Percentiles rank a stretch among this genome's conserved stretches.
These are phyloP conservation scores for Tauraco erythrolophus DNA, from an alignment of 2,113 vertebrate genomes.

Conservation along the genomic window DNA sequence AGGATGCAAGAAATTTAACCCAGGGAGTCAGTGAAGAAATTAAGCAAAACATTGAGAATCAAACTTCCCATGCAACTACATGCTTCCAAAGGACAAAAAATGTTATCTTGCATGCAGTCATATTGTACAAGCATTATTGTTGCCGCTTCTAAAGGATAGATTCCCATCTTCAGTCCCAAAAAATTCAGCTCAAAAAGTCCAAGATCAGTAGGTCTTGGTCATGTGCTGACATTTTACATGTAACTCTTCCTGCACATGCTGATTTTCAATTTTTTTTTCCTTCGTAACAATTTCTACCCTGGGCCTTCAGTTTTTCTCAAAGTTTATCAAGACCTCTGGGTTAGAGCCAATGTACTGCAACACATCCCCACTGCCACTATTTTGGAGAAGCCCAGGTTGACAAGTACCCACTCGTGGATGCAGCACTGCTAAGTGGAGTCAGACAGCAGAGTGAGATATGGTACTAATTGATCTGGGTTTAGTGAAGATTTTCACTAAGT, in stretches of 20 bases:
- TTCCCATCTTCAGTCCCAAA: neutral
- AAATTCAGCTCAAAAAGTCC: neutral
- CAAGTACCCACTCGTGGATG: accelerated
- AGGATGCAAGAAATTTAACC: neutral
- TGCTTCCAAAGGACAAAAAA: neutral
- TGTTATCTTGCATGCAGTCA: neutral
- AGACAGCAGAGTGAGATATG: neutral
- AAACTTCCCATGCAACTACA: neutral
- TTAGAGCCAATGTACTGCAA: neutral
- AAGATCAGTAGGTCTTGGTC: neutral
- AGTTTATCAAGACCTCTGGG: neutral
- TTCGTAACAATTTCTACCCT: neutral
- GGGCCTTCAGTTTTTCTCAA: neutral
- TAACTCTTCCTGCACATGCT: neutral
- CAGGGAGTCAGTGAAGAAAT: neutral
- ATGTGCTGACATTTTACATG: neutral
- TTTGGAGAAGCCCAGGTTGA: neutral
- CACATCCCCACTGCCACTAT: neutral
- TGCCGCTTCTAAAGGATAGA: neutral
- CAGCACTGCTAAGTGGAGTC: neutral
- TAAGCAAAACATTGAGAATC: neutral
- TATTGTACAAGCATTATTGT: neutral
- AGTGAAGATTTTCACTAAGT: neutral
- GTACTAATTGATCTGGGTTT: neutral
- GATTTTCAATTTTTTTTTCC: neutral